Evolutionary conservation across 2,888 invertebrate genomes (phyloP).

Genomic region (Amblyteles armatorius): DNA sequence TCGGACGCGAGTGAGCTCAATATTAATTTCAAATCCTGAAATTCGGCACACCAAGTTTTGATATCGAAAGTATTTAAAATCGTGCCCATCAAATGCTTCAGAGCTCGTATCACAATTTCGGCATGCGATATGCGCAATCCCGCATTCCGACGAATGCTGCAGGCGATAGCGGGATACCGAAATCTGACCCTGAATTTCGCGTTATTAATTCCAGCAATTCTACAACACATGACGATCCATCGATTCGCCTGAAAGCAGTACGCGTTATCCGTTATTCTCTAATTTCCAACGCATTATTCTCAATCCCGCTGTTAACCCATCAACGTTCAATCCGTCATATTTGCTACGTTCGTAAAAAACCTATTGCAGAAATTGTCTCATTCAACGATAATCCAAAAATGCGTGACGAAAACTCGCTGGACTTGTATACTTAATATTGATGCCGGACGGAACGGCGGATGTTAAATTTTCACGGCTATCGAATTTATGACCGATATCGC

Average conservation of each 20-base stretch:
- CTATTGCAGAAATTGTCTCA: neutral
- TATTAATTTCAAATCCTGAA: neutral
- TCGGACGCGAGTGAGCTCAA: neutral
- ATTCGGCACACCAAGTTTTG: neutral
- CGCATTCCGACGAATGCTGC: neutral
- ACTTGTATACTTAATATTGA: neutral
- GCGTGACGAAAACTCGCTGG: neutral
- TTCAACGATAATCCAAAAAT: neutral
- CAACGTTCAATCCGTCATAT: neutral
- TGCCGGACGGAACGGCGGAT: neutral
- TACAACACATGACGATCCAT: neutral
- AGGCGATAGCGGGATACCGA: constrained; percentile 3
- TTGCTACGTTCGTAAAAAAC: neutral
- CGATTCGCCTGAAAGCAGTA: neutral
- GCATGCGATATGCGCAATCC: neutral
- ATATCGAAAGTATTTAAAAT: neutral
- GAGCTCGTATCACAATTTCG: neutral
- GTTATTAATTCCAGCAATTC: neutral
- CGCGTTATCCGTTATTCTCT: neutral
- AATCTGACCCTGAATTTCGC: neutral
- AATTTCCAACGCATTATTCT: neutral
- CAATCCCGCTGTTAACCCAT: neutral
- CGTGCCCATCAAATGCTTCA: neutral
- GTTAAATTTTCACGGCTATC: neutral
- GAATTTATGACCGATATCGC: constrained; percentile 3